Evolutionary conservation across 2,113 vertebrate genomes (phyloP).

Genomic region (Actenoides lindsayi): DNA sequence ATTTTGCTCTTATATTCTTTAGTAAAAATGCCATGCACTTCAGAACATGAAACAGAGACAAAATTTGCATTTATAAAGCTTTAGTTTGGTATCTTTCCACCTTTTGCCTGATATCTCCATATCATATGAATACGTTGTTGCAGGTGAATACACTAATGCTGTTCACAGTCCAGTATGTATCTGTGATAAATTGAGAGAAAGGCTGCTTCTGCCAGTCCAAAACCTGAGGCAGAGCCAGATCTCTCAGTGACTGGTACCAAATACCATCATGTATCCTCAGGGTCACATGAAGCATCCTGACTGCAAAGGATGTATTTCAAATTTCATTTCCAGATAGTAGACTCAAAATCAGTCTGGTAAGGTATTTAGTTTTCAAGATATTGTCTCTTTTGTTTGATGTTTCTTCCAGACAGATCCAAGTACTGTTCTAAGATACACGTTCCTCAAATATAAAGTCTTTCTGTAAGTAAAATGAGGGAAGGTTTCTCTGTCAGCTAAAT

Average conservation of each 20-base stretch:
- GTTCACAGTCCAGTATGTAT: background rate
- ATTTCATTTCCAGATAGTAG: background rate
- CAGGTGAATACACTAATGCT: background rate
- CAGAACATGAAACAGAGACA: background rate
- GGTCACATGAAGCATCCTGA: background rate
- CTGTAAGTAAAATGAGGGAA: background rate
- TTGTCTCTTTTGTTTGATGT: background rate
- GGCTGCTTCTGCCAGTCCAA: background rate
- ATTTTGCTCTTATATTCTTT: background rate
- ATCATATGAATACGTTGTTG: background rate
- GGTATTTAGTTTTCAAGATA: background rate
- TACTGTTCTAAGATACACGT: background rate
- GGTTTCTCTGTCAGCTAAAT: background rate
- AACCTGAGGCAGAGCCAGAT: background rate
- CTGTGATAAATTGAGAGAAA: background rate
- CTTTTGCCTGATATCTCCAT: background rate
- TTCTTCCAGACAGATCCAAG: background rate
- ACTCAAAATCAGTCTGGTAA: background rate
- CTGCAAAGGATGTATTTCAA: background rate
- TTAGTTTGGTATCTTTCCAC: background rate
- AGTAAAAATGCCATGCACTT: background rate
- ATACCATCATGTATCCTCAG: background rate
- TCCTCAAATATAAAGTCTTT: background rate
- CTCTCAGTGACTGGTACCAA: background rate
- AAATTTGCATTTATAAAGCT: background rate